Evolutionary conservation across 1,140 invertebrate species (phyloP).

Genomic region (Cardiocondyla obscurior): DNA sequence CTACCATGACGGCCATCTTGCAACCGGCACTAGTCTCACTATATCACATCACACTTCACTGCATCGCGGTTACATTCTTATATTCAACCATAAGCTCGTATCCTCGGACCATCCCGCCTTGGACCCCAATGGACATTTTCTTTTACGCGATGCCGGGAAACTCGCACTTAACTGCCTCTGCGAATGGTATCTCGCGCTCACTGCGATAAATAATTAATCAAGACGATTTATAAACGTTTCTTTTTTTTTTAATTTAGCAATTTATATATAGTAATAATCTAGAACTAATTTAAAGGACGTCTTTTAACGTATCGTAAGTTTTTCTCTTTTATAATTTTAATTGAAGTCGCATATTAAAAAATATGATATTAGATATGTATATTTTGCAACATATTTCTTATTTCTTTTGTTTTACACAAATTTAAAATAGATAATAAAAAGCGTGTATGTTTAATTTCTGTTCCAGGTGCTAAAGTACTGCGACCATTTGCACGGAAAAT

Average conservation of each 20-base stretch:
- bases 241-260: slow-evolving; percentile 11
- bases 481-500: slow-evolving; percentile 98
- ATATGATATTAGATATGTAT: background rate
- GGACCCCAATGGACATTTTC: slow-evolving; percentile 12
- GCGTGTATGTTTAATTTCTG: slow-evolving; percentile 57
- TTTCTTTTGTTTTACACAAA: background rate
- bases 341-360: background rate
- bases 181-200: background rate
- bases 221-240: background rate
- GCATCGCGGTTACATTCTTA: slow-evolving; percentile 76
- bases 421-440: background rate
- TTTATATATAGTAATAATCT: background rate
- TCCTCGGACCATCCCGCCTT: slow-evolving; percentile 40
- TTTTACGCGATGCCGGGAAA: background rate
- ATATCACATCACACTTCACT: slow-evolving; percentile 83
- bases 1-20: slow-evolving; percentile 84
- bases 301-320: slow-evolving; percentile 2
- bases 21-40: slow-evolving; percentile 79
- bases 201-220: background rate
- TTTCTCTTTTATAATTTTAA: background rate
- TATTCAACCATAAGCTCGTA: slow-evolving; percentile 64
- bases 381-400: background rate
- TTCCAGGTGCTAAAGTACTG: slow-evolving; percentile 97
- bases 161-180: background rate
- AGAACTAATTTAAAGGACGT: background rate